Base-by-base conservation (phyloP, 2,797 vertebrate species). In the Vespertilio murinus region DNA sequence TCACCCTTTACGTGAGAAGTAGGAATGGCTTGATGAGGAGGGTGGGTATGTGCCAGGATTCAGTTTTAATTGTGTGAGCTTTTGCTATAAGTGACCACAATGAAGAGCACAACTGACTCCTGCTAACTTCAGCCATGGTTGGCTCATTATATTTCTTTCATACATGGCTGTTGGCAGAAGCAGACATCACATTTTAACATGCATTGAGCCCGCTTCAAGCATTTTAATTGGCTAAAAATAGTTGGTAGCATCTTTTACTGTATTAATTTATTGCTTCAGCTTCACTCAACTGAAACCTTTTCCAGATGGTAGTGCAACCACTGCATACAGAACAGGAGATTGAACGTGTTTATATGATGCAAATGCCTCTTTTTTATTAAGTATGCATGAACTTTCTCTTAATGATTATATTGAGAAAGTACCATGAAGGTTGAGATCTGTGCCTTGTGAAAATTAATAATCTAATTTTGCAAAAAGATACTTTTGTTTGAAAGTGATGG, bases 211-310 rank as follows among this genome's bases (percentile, higher is more conserved):
- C 97, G 88, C 96, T 97, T 42, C 95, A 90, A 97, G 97, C 93
- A 98, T 98, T 98, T 98, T 98, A 98, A 98, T 98, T 98, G 97
- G 96, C 96, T 98, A 98, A 97, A 97, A 97, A 96, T 95, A 97
- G 77, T 97, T 97, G 97, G 97, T 97, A 97, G 96, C 93, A 97
- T 98, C 95, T 97, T 97, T 97, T 97, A 98, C 97, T 98, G 97
- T 98, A 98, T 98, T 98, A 98, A 98, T 98, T 98, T 98, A 97
- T 97, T 98, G 96, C 97, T 98, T 97, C 95, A 94, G 96, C 2
- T 92, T 97, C 98, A 98, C 96, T 98, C 98, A 98, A 95, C 96
- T 98, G 98, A 98, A 98, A 98, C 97, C 95, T 97, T 97, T 97
- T 95, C 98, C 98, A 98, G 98, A 98, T 98, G 98, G 97, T 94